Conservation (phyloP, 2,888 invertebrate genomes). For the Oxytorus armatus region DNA sequence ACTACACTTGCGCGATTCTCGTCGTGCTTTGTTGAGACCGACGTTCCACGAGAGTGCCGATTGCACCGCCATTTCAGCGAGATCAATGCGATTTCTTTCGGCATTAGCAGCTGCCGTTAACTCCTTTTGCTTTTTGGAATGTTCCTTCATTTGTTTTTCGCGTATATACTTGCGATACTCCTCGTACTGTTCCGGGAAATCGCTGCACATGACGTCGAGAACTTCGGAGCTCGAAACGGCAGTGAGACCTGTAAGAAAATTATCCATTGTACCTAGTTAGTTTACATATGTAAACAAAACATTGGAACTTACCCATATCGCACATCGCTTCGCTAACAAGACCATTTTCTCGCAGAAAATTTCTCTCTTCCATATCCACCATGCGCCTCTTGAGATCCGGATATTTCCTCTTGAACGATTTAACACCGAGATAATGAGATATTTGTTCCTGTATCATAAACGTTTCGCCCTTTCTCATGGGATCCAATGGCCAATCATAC, state of each 20-base stretch:
- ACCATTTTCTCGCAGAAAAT: conserved; percentile 92
- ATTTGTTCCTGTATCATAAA: conserved; percentile 99
- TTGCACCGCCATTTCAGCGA: conserved; percentile 93
- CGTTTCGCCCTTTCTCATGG: conserved; percentile 90
- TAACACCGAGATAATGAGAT: conserved; percentile 96
- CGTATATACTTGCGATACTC: conserved; percentile 92
- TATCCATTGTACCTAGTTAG: too few relatives aligned
- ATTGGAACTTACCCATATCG: conserved; percentile 90
- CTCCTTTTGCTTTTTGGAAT: conserved; percentile 89
- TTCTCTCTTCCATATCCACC: conserved; percentile 96
- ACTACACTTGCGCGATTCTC: conserved; percentile 92
- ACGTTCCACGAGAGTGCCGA: conserved; percentile 96
- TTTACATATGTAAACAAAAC: too few relatives aligned
- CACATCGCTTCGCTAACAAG: conserved; percentile 96
- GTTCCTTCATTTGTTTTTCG: conserved; percentile 89
- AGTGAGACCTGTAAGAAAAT: conserved; percentile 88
- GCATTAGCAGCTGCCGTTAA: conserved; percentile 86
- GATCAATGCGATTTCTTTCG: conserved; percentile 87
- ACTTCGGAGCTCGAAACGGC: conserved; percentile 97
- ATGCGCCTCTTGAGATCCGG: conserved; percentile 93
- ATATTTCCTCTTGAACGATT: conserved; percentile 98
- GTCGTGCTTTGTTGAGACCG: conserved; percentile 91
- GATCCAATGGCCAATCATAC: conserved; percentile 94
- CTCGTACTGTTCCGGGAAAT: conserved; percentile 97
- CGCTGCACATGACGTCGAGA: conserved; percentile 96